Percentiles rank a stretch among this genome's conserved stretches.
Evolutionary conservation across 2,797 vertebrate genomes (phyloP).

Genomic region (Poeciliopsis gracilis): DNA sequence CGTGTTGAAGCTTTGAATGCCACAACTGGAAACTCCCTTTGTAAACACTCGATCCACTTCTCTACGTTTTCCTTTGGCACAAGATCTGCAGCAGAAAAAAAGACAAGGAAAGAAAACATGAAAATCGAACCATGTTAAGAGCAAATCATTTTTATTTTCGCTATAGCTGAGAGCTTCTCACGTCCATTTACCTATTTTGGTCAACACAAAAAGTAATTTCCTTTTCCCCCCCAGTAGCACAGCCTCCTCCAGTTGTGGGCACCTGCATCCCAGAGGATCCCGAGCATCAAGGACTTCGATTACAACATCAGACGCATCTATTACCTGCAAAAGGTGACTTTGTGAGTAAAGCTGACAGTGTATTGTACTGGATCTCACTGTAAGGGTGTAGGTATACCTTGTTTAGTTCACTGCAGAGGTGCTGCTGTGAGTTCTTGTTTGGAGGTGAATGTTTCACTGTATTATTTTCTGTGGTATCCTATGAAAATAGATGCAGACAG

Average conservation of each 20-base stretch:
- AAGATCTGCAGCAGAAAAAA: constrained; percentile 81
- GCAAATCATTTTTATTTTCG: not conserved
- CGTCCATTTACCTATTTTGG: constrained; percentile 87
- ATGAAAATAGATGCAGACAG: constrained; percentile 17
- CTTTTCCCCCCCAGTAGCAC: constrained; percentile 84
- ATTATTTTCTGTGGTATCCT: constrained; percentile 75
- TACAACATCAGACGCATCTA: constrained; percentile 89
- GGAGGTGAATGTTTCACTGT: constrained; percentile 53
- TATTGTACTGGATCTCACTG: not conserved
- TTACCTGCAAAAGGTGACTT: constrained; percentile 78
- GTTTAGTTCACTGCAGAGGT: constrained; percentile 86
- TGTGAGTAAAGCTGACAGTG: not conserved
- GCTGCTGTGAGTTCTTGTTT: constrained; percentile 80
- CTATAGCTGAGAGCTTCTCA: not conserved
- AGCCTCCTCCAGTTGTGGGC: constrained; percentile 90
- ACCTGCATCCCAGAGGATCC: constrained; percentile 92
- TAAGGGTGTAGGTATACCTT: constrained; percentile 80
- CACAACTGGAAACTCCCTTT: constrained; percentile 88
- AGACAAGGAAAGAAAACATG: not conserved
- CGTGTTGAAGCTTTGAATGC: constrained; percentile 88
- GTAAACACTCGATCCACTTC: constrained; percentile 87
- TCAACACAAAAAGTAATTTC: constrained; percentile 89
- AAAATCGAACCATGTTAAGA: not conserved
- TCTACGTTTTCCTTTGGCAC: constrained; percentile 90
- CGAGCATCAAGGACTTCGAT: constrained; percentile 94